Evolutionary conservation across 1,140 invertebrate genomes (phyloP), one percentile per base, ranked within the genome.

Genomic region (Drosophila eugracilis): DNA sequence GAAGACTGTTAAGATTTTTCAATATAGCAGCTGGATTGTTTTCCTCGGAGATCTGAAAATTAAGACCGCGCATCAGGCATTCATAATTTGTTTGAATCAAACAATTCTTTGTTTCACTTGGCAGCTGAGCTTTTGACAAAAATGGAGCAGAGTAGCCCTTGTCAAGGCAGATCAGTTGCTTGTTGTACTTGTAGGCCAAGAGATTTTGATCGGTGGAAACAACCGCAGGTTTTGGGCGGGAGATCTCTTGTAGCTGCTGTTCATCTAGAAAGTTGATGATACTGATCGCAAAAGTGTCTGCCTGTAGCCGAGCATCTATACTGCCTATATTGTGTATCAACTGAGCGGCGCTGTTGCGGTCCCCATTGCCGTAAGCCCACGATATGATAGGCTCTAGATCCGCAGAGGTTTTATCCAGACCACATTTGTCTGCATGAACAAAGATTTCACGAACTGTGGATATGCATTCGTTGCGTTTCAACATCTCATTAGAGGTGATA

Each of bases 201-300:
- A 88, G 39, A 19, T 77, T 48, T 2, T 55, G 30, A 47, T 45
- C 41, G 1, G 12, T 14, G 10, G 37, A 0, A 9, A 34, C 14
- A 14, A 1, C 4, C 9, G 15, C 5, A 4, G 34, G 1, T 10
- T 32, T 19, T 22, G 24, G 1, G 0, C 26, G 15, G 12, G 32
- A 14, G 5, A 80, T 53, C 34, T 77, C 41, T 6, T 63, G 49
- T 36, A 70, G 12, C 15, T 89, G 72, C 17, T 75, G 22, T 3
- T 77, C 74, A 37, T 91, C 83, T 7, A 91, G 52, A 28, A 91
- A 91, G 57, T 91, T 91, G 6, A 89, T 91, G n/a, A 91, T 89
- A 9, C 86, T 58, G 45, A 91, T 85, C 19, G 81, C 54, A 49
- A 79, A 76, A 0, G 90, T 91, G 42, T 91, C 90, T 1, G 90